Evolutionary conservation across 2,113 vertebrate genomes (phyloP), one percentile per base, ranked within the genome.

Genomic region (Columba janthina): DNA sequence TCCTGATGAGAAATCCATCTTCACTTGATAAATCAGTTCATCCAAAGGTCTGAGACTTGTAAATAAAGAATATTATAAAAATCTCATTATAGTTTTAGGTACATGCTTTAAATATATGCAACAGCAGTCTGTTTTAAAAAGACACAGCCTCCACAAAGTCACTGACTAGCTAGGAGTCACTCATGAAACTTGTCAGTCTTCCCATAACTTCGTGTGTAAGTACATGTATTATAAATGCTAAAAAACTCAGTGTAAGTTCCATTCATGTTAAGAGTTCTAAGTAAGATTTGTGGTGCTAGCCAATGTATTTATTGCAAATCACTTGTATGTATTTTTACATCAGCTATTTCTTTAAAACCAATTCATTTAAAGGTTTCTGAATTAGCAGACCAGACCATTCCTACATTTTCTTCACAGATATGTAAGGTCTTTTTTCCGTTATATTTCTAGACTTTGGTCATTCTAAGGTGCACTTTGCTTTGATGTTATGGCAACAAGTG

Each of bases 281-380:
- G 50, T 42, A 82, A 64, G 20, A 57, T 44, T 42, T 28, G 11
- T 34, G 19, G 21, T 69, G 15, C 5, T 91, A 15, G 21, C 86
- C 31, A 66, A 6, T 2, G 2, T 61, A 48, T 40, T 70, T 70
- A 36, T 58, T 79, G 44, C 16, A 6, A 28, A 6, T 14, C 12
- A 26, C 10, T n/a, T 61, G 8, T 20, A 24, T 72, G 12, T 46
- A 22, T 66, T 85, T 80, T 71, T 58, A 31, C 5, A 77, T n/a
- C 11, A 56, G 6, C 6, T 70, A 4, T 46, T 18, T 36, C 32
- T 65, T 65, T 42, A 54, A 80, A 85, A 72, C 1, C 74, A 91
- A 31, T 46, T 66, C 2, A 32, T 42, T 74, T 71, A n/a, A 60
- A 65, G 2, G 0, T 60, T 88, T 19, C 5, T 0, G 0, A 75